Conservation (phyloP, 37 sponge, comb jelly and placozoan species). For the Corticium candelabrum region DNA sequence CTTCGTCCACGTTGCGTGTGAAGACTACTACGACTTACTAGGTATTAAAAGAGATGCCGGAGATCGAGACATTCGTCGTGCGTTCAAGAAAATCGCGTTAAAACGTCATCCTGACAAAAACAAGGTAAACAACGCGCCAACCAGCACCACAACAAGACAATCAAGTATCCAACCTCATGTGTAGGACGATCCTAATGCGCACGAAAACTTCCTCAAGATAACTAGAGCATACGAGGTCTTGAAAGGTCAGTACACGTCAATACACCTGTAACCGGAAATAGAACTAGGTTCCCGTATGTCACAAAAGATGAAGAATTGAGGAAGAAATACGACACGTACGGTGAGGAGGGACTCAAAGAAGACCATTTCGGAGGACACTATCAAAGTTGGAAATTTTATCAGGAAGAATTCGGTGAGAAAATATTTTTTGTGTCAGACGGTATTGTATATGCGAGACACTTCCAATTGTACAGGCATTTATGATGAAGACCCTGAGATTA, state of each 20-base stretch:
- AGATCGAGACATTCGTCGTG: conserved; percentile 21
- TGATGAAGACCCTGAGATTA: conserved; percentile 32
- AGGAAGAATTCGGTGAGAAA: conserved; percentile 17
- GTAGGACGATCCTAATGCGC: conserved; percentile 29
- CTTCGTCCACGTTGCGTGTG: background rate
- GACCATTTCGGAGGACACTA: conserved; percentile 11
- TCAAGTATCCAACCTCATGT: background rate
- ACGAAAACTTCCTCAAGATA: conserved; percentile 25
- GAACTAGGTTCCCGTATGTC: background rate
- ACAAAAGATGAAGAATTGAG: conserved; percentile 20
- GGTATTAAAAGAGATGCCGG: conserved; percentile 22
- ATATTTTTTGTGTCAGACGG: no score
- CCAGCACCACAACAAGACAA: background rate
- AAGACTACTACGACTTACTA: conserved; percentile 18
- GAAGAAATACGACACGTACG: conserved; percentile 30
- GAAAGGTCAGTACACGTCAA: no score
- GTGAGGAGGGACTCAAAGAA: conserved; percentile 37
- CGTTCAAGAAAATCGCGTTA: conserved; percentile 27
- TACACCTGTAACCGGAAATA: no score
- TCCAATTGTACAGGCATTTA: conserved; percentile 22
- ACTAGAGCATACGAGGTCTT: conserved; percentile 43
- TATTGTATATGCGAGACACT: no score
- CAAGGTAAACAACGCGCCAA: background rate
- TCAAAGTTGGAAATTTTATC: conserved; percentile 25
- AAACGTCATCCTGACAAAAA: conserved; percentile 31